Conservation (phyloP, 2,888 invertebrate species). For the Scrobipalpa costella region DNA sequence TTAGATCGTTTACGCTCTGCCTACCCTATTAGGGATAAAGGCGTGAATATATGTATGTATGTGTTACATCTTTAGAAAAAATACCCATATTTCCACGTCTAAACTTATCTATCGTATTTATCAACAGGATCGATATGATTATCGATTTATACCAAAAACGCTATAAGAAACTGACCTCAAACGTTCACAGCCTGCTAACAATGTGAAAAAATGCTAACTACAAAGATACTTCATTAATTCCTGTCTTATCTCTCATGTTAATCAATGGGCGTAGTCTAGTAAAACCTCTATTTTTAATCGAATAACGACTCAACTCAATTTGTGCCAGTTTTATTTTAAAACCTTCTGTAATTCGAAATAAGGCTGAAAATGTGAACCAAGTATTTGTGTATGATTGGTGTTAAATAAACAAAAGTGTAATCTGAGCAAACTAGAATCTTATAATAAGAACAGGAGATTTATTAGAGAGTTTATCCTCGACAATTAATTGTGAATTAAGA, state of each 20-base stretch:
- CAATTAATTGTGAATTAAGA: slow-evolving; percentile 70
- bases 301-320: slow-evolving; percentile 23
- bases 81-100: too few relatives aligned
- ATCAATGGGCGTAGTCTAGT: slow-evolving; percentile 74
- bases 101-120: not conserved
- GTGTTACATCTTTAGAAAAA: not conserved
- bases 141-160: slow-evolving; percentile 1
- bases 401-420: slow-evolving; percentile 30
- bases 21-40: too few relatives aligned
- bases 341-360: not conserved
- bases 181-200: slow-evolving; percentile 59
- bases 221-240: slow-evolving; percentile 75
- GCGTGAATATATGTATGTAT: too few relatives aligned
- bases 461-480: slow-evolving; percentile 59
- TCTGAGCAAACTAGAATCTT: slow-evolving; percentile 64
- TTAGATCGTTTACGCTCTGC: too few relatives aligned
- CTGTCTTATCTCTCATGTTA: slow-evolving; percentile 69
- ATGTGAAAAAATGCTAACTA: slow-evolving; percentile 70
- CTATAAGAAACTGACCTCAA: slow-evolving; percentile 33
- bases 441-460: slow-evolving; percentile 64
- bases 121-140: not conserved
- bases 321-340: not conserved
- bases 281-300: slow-evolving; percentile 46
- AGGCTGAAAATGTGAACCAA: slow-evolving; percentile 13
- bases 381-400: slow-evolving; percentile 30